A percentile compares a stretch with the other conserved stretches of the same genome.
Conservation (phyloP, 2,113 vertebrate genomes). For the Fukomys damarensis region DNA sequence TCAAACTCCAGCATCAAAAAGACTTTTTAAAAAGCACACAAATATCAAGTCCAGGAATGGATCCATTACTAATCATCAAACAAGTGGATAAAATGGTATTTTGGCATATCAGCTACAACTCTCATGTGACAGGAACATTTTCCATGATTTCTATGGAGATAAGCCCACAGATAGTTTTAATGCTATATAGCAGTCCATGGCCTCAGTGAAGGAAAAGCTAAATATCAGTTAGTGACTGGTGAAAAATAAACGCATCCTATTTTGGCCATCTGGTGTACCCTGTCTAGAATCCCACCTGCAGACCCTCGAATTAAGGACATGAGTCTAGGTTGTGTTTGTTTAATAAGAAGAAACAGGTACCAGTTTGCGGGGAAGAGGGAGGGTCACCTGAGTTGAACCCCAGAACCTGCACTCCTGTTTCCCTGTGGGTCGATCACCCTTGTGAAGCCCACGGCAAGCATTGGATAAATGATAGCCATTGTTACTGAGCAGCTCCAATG, state of each 20-base stretch:
- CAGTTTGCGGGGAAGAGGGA: background rate
- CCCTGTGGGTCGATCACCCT: rapidly evolving
- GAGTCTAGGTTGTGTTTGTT: no score
- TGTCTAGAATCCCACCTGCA: no score
- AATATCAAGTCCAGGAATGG: background rate
- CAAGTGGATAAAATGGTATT: background rate
- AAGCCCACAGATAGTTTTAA: background rate
- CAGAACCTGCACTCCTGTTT: rapidly evolving
- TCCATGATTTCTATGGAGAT: background rate
- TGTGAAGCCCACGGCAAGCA: rapidly evolving
- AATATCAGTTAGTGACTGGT: background rate
- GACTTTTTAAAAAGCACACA: background rate
- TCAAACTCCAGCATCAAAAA: background rate
- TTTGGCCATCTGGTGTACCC: rapidly evolving
- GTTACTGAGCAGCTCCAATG: background rate
- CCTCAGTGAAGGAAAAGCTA: background rate
- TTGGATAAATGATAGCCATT: rapidly evolving
- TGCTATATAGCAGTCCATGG: background rate
- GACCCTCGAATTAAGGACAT: background rate
- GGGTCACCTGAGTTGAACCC: rapidly evolving
- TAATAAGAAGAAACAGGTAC: rapidly evolving
- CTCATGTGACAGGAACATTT: background rate
- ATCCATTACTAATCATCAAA: background rate
- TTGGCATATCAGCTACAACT: background rate
- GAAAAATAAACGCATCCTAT: background rate